Evolutionary conservation across 2,113 vertebrate genomes (phyloP).

Genomic region (Siniperca chuatsi): DNA sequence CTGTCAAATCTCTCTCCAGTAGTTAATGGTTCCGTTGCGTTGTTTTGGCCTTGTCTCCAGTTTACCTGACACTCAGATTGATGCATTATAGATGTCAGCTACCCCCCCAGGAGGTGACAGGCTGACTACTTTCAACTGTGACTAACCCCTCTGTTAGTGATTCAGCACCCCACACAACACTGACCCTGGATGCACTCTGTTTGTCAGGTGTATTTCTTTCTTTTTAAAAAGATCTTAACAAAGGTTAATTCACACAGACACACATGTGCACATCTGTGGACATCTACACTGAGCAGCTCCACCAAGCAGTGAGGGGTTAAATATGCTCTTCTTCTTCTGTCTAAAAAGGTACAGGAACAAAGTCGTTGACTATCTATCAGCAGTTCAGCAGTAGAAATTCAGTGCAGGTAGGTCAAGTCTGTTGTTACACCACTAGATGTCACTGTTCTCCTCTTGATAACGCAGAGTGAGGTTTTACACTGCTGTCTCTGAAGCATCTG

Average conservation of each 20-base stretch:
- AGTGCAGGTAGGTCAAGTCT: neutral
- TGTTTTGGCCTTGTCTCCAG: conserved; percentile 29
- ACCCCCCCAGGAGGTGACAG: conserved; percentile 25
- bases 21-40: conserved; percentile 10
- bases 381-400: neutral
- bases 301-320: neutral
- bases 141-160: conserved; percentile 21
- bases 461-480: neutral
- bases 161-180: neutral
- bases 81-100: conserved; percentile 63
- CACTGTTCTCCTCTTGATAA: conserved; percentile 34
- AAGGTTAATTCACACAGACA: neutral
- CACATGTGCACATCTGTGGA: neutral
- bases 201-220: neutral
- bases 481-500: conserved; percentile 30
- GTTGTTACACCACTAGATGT: conserved; percentile 45
- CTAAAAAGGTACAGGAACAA: neutral
- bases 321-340: no score
- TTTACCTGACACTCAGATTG: conserved; percentile 36
- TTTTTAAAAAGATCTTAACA: neutral
- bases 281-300: neutral
- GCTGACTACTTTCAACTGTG: conserved; percentile 53
- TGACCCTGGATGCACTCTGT: neutral
- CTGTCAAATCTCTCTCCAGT: neutral
- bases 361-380: neutral